Conservation (phyloP, 37 sponge, comb jelly and placozoan species). For the Geodia barretti region DNA sequence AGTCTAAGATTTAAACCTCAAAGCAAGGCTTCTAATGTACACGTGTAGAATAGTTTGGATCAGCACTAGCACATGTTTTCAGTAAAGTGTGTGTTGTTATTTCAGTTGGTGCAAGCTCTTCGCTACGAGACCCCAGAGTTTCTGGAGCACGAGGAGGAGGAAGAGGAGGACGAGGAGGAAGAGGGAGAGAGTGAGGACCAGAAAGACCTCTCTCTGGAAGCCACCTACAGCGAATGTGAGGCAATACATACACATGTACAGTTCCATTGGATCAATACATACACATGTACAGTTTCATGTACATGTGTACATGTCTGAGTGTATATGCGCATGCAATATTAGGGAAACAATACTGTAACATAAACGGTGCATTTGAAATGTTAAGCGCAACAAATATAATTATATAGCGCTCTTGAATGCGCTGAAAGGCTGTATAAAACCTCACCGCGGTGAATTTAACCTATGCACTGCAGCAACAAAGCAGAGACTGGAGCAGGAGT, state of each 20-base stretch:
- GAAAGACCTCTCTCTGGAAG: constrained; percentile 30
- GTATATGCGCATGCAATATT: too few species aligned
- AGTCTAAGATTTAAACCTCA: too few species aligned
- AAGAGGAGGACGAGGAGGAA: neutral
- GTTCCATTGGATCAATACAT: neutral
- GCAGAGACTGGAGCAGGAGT: constrained; percentile 52
- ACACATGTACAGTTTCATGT: too few species aligned
- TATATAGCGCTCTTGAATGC: neutral
- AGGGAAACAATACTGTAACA: neutral
- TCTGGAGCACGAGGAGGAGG: neutral
- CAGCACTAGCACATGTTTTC: too few species aligned
- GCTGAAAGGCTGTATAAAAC: neutral
- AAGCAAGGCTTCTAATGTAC: too few species aligned
- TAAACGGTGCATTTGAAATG: neutral
- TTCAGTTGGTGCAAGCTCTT: constrained; percentile 84
- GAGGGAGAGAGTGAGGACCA: neutral
- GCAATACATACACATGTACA: neutral
- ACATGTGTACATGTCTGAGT: too few species aligned
- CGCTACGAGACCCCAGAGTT: constrained; percentile 78
- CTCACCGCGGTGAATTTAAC: too few species aligned
- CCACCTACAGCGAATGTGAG: constrained; percentile 53
- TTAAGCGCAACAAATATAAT: neutral
- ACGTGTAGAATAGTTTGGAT: too few species aligned
- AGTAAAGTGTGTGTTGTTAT: too few species aligned
- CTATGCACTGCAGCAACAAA: constrained; percentile 50